Percentiles rank a stretch among this genome's conserved stretches.
Conservation (phyloP, 1,140 invertebrate genomes). For the Megalopta genalis region DNA sequence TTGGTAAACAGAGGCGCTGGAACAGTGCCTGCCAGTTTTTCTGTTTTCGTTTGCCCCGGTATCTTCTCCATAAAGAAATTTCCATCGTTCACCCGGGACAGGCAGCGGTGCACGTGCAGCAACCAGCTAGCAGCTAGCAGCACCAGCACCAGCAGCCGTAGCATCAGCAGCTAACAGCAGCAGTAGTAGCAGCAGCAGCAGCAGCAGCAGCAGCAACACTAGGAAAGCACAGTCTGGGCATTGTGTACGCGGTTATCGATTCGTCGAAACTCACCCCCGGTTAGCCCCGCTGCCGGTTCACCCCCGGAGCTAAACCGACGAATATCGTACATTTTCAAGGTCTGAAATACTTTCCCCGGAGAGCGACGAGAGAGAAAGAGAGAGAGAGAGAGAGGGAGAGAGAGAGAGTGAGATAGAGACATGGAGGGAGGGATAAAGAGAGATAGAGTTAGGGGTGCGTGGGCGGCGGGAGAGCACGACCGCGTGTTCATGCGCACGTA, state of each 20-base stretch:
- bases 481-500: too few relatives aligned
- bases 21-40: neutral
- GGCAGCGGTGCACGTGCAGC: constrained; percentile 20
- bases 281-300: neutral
- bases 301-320: constrained; percentile 17
- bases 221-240: neutral
- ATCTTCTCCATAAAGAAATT: constrained; percentile 54
- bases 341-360: constrained; percentile 63
- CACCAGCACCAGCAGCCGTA: too few relatives aligned
- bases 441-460: too few relatives aligned
- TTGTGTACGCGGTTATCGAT: constrained; percentile 56
- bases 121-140: too few relatives aligned
- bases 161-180: too few relatives aligned
- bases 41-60: neutral
- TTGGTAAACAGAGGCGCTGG: neutral
- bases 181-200: constrained; percentile 19
- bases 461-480: constrained; percentile 17
- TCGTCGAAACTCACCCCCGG: constrained; percentile 32
- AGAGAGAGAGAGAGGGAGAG: too few relatives aligned
- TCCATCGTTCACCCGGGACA: constrained; percentile 36
- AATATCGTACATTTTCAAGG: constrained; percentile 69
- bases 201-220: constrained; percentile 20
- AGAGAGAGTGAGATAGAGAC: too few relatives aligned
- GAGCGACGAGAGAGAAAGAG: neutral
- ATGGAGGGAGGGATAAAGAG: too few relatives aligned